Percentiles rank a stretch among this genome's conserved stretches.
Evolutionary conservation across 2,797 vertebrate genomes (phyloP).

Genomic region (Spondyliosoma cantharus): DNA sequence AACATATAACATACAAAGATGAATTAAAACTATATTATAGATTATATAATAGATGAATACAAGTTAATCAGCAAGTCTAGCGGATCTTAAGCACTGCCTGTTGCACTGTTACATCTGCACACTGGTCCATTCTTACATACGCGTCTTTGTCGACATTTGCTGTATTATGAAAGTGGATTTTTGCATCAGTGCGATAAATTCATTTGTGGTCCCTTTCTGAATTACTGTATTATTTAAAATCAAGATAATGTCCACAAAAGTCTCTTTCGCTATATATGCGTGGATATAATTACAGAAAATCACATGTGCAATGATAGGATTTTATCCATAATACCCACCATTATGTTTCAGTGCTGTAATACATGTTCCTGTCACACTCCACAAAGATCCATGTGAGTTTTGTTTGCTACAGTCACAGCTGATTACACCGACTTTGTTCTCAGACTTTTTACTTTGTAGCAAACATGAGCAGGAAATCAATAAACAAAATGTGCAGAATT

Average conservation of each 20-base stretch:
- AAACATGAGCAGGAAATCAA: neutral
- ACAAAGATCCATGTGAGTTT: neutral
- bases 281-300: neutral
- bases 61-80: too few relatives aligned
- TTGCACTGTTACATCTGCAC: too few relatives aligned
- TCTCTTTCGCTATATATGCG: too few relatives aligned
- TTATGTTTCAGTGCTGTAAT: neutral
- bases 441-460: neutral
- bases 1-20: too few relatives aligned
- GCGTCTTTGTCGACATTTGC: too few relatives aligned
- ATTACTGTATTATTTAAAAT: neutral
- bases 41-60: too few relatives aligned
- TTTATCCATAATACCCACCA: too few relatives aligned
- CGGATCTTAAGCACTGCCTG: too few relatives aligned
- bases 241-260: neutral
- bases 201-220: neutral
- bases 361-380: neutral
- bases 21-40: too few relatives aligned
- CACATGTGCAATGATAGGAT: neutral
- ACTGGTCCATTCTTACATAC: too few relatives aligned
- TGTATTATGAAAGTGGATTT: neutral
- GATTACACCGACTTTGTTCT: neutral
- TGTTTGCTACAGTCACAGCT: neutral
- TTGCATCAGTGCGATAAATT: neutral
- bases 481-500: too few relatives aligned